Evolutionary conservation across 2,888 invertebrate genomes (phyloP), one percentile per base, ranked within the genome.

Genomic region (Mechanitis messenoides): DNA sequence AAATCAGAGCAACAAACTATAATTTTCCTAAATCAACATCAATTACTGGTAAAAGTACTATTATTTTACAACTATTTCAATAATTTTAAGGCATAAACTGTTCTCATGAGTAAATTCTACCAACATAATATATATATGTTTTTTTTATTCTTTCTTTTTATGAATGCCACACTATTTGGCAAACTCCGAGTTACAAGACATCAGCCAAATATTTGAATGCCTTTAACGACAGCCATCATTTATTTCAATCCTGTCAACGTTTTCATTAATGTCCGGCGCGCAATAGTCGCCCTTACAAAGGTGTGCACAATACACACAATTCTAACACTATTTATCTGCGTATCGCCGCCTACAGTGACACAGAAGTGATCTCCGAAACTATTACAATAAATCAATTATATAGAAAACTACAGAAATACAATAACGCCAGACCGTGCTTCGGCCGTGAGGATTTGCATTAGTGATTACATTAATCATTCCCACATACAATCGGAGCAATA

Each of bases 401-500:
- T 81, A 82, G 78, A 84, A 84, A 82, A 84, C 81, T 80, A 81
- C 72, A 73, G 72, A 78, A 77, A 74, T 69, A 83, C 84, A 86
- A 83, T 78, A 73, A 72, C 68, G 69, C 59, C 69, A 55, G 72
- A 75, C 72, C 85, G 88, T 89, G 88, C 81, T 77, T 71, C 71
- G 74, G 69, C 74, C 74, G 76, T 71, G 74, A 74, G 82, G 87
- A 89, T 90, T 90, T 89, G 89, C 89, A 90, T 90, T 89, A 90
- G 88, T 79, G 83, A 83, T 85, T 87, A 76, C 90, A 90, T 89
- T 90, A 88, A 90, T 90, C 90, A 90, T 89, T 77, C 81, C 74
- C 73, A 71, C 78, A 75, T 77, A 87, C 86, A 86, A 85, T 84
- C 78, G 81, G 74, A 72, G 81, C 77, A 87, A 87, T 86, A 87